Evolutionary conservation across 1,140 invertebrate species (phyloP).

Genomic region (Drosophila malerkotliana): DNA sequence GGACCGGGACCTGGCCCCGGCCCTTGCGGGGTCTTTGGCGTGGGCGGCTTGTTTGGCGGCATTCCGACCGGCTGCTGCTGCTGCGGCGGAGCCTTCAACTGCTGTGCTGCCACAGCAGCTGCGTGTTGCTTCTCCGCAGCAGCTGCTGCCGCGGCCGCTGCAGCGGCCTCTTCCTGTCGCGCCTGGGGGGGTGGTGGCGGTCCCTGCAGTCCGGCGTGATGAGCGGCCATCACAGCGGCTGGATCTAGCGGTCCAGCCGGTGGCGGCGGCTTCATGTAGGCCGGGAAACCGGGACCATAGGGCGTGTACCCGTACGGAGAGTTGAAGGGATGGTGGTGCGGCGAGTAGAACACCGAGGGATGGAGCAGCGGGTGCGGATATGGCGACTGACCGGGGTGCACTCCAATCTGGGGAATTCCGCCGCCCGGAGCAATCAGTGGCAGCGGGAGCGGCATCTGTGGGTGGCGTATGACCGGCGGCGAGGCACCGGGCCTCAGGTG

Average conservation of each 20-base stretch:
- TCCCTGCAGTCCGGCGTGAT: constrained; percentile 72
- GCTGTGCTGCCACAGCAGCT: constrained; percentile 56
- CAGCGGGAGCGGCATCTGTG: constrained; percentile 82
- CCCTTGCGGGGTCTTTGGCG: constrained; percentile 83
- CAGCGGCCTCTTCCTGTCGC: constrained; percentile 63
- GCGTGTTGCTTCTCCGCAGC: constrained; percentile 69
- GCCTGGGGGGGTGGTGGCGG: constrained; percentile 34
- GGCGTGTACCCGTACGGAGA: constrained; percentile 82
- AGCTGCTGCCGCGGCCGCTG: constrained; percentile 56
- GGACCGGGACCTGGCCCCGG: constrained; percentile 49
- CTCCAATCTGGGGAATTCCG: constrained; percentile 78
- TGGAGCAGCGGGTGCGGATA: constrained; percentile 82
- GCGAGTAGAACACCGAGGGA: constrained; percentile 83
- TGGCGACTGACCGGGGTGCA: constrained; percentile 82
- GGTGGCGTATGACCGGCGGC: constrained; percentile 83
- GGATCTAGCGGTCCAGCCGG: constrained; percentile 72
- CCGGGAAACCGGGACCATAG: constrained; percentile 81
- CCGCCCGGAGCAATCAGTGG: constrained; percentile 78
- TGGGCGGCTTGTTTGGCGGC: constrained; percentile 80
- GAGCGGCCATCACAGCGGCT: constrained; percentile 76
- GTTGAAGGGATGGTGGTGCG: constrained; percentile 83
- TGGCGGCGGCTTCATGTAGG: constrained; percentile 82
- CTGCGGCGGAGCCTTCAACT: constrained; percentile 48
- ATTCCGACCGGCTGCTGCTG: constrained; percentile 53
- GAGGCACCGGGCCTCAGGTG: constrained; percentile 81